phyloP scores from a whole-genome alignment of 2,113 vertebrate species.

The Gobiocypris rarus region DNA sequence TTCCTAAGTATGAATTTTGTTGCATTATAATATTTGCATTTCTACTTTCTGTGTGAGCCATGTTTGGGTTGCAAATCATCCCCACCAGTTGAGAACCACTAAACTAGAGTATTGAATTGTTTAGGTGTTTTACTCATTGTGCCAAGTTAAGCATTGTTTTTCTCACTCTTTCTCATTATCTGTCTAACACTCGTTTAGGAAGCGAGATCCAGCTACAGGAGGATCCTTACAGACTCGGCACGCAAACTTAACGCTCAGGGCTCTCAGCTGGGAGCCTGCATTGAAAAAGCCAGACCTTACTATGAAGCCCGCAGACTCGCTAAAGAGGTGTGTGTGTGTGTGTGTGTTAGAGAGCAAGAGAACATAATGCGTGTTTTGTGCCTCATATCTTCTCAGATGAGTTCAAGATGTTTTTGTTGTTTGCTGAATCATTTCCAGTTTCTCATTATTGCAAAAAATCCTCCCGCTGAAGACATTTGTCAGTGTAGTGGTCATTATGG shows the following conservation, averaged over 20 bases:
- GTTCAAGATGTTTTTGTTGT: slow-evolving; percentile 11
- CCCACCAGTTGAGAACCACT: not conserved
- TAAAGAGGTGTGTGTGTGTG: slow-evolving; percentile 78
- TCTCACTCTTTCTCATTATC: slow-evolving; percentile 16
- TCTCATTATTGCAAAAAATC: slow-evolving; percentile 31
- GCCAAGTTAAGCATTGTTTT: not conserved
- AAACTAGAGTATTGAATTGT: not conserved
- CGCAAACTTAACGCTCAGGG: slow-evolving; percentile 86
- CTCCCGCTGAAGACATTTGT: slow-evolving; percentile 16
- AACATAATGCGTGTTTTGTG: not conserved
- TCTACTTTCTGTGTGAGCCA: not conserved
- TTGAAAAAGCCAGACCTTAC: slow-evolving; percentile 90
- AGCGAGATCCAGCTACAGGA: slow-evolving; percentile 87
- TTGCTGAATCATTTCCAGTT: not conserved
- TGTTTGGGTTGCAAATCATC: not conserved
- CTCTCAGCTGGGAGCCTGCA: slow-evolving; percentile 86
- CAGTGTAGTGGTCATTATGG: slow-evolving; percentile 39
- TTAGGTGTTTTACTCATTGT: not conserved
- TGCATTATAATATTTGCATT: too few relatives aligned
- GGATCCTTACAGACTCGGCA: slow-evolving; percentile 88
- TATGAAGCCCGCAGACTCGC: slow-evolving; percentile 88
- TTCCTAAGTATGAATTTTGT: not conserved
- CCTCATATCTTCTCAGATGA: not conserved
- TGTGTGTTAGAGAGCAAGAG: not conserved
- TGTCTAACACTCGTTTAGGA: slow-evolving; percentile 73